phyloP scores from a whole-genome alignment of 2,797 vertebrate species.

The Protosalanx chinensis region DNA sequence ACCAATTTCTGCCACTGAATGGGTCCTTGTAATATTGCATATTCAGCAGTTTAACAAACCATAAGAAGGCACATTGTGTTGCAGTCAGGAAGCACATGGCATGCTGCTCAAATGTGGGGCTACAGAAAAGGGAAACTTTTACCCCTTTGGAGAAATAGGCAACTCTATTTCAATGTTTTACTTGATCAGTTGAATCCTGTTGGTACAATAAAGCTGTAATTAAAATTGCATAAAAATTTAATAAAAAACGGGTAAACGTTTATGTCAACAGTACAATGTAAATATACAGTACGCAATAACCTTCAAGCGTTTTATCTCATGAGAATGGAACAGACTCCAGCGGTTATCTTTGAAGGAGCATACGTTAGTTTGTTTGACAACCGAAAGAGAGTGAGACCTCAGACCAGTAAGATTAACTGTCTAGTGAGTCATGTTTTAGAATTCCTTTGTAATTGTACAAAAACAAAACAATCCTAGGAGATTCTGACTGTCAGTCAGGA shows the following conservation, averaged over 20 bases:
- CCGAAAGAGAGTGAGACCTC: constrained; percentile 17
- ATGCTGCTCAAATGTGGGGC: constrained; percentile 7
- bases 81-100: neutral
- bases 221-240: neutral
- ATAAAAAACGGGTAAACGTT: neutral
- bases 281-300: neutral
- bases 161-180: neutral
- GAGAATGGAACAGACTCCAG: constrained; percentile 5
- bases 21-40: constrained; percentile 40
- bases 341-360: constrained; percentile 5
- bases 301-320: neutral
- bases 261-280: neutral
- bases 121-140: neutral
- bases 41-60: constrained; percentile 35
- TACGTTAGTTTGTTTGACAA: neutral
- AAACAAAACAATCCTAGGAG: constrained; percentile 24
- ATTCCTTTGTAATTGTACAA: constrained; percentile 28
- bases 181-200: too few species aligned
- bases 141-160: neutral
- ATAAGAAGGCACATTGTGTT: constrained; percentile 15
- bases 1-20: constrained; percentile 43
- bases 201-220: neutral
- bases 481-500: constrained; percentile 13
- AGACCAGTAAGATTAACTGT: constrained; percentile 34
- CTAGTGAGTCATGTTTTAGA: constrained; percentile 30